Evolutionary conservation across 2,113 vertebrate species (phyloP).

Genomic region (Climacteris rufus): DNA sequence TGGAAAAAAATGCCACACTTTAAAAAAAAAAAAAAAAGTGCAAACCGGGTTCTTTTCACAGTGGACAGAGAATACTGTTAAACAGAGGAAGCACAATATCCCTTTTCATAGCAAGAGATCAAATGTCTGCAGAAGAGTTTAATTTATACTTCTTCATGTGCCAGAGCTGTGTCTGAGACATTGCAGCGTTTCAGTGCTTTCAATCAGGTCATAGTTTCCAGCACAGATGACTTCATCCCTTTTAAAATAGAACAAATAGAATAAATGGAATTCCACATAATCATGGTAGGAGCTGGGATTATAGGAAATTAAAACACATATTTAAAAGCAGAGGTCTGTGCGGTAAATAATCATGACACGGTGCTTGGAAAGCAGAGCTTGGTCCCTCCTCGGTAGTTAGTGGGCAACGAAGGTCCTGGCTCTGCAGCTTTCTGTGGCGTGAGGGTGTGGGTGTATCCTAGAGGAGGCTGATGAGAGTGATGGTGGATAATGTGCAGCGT

Average conservation of each 20-base stretch:
- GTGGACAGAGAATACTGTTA: conserved; percentile 71
- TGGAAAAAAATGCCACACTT: conserved; percentile 65
- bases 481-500: background rate
- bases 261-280: conserved; percentile 75
- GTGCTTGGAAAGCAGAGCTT: conserved; percentile 12
- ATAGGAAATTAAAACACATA: conserved; percentile 73
- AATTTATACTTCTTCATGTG: conserved; percentile 72
- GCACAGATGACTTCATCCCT: conserved; percentile 71
- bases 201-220: conserved; percentile 76
- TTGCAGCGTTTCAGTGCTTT: conserved; percentile 66
- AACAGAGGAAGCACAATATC: conserved; percentile 76
- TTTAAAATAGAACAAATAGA: conserved; percentile 75
- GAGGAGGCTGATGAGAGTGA: conserved; percentile 2
- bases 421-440: background rate
- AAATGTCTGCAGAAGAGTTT: conserved; percentile 77
- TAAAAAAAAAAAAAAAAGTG: background rate
- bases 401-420: background rate
- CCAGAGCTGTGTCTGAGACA: conserved; percentile 72
- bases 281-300: conserved; percentile 58
- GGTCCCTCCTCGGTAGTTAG: conserved; percentile 30
- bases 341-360: conserved; percentile 34
- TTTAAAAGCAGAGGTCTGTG: conserved; percentile 42
- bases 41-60: conserved; percentile 75
- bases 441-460: background rate
- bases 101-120: conserved; percentile 76